phyloP scores from a whole-genome alignment of 2,888 invertebrate species.

The Cenopis cana region DNA sequence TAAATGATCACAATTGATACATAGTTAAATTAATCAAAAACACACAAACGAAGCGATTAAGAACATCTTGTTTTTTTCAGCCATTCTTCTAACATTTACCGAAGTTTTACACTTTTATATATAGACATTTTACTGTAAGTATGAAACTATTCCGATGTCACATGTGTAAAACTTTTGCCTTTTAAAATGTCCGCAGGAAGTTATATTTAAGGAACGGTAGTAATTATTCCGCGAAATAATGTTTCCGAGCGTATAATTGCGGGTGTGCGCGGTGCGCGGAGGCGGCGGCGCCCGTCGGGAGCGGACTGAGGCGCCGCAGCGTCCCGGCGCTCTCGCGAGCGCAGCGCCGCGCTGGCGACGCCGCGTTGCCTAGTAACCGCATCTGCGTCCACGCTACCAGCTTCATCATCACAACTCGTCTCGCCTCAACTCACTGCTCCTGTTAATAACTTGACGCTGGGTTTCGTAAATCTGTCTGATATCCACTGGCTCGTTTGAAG shows the following conservation, averaged over 20 bases:
- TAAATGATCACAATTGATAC: not conserved
- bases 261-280: slow-evolving; percentile 42
- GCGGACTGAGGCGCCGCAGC: slow-evolving; percentile 71
- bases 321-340: slow-evolving; percentile 68
- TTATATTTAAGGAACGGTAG: not conserved
- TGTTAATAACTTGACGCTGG: not conserved
- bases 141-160: not conserved
- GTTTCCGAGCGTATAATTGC: not conserved
- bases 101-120: slow-evolving; percentile 5
- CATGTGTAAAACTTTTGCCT: not conserved
- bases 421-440: not conserved
- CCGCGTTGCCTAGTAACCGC: slow-evolving; percentile 76
- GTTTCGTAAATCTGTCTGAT: not conserved
- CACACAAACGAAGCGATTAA: not conserved
- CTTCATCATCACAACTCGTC: not conserved
- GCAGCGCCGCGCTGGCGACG: slow-evolving; percentile 69
- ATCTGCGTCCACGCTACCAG: slow-evolving; percentile 19
- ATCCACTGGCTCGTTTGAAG: too few relatives aligned
- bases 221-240: not conserved
- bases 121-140: not conserved
- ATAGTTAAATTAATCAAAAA: not conserved
- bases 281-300: slow-evolving; percentile 59
- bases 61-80: not conserved
- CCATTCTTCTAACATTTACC: not conserved
- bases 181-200: not conserved